Base-by-base conservation (phyloP, 2,797 vertebrate genomes). In the Hippopotamyrus pictus region DNA sequence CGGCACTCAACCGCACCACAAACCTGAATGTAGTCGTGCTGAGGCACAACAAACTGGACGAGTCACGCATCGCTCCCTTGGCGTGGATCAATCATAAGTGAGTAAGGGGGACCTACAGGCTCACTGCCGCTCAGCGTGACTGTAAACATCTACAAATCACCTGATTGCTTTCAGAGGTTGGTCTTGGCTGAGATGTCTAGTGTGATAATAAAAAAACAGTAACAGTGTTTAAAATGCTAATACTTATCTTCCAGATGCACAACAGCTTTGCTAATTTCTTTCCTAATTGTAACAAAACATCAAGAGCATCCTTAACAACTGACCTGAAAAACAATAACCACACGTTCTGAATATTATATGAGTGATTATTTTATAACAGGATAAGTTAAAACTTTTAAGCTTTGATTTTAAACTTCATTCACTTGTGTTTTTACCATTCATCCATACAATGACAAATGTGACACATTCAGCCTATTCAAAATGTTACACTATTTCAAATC, bases 31-130 rank as follows among this genome's bases (percentile, higher is more conserved):
- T 98, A 29, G 92, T 99, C 89, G 96, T 97, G 90, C 93, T 99
- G 88, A 95, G 97, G 90, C 95, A 99, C 87, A 99, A 99, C 94
- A 96, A 96, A 92, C 94, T 99, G 92, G 98, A 99, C 59, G 99
- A 99, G 93, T 95, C 95, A 3, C 96, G 96, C 91, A 98, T 99
- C 86, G 97, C 97, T 62, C 97, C 98, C 5, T 90, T 97, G 93
- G 97, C 98, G 83, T 99, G 98, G 98, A 97, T 99, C 94, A 96
- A 97, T 92, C 98, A 98, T 93, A 96, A 97, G 99, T 99, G 93
- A 95, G 96, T 95, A 91, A 17, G 33, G 3, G 51, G 22, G 0
- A 4, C 25, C 29, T 44, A 5, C 9, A 12, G 14, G 29, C 53
- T n/a, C 11, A 6, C 19, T 53, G 12, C 84, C 2, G 2, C 82